Conservation (phyloP, 2,113 vertebrate species). For the Onychostruthus taczanowskii region DNA sequence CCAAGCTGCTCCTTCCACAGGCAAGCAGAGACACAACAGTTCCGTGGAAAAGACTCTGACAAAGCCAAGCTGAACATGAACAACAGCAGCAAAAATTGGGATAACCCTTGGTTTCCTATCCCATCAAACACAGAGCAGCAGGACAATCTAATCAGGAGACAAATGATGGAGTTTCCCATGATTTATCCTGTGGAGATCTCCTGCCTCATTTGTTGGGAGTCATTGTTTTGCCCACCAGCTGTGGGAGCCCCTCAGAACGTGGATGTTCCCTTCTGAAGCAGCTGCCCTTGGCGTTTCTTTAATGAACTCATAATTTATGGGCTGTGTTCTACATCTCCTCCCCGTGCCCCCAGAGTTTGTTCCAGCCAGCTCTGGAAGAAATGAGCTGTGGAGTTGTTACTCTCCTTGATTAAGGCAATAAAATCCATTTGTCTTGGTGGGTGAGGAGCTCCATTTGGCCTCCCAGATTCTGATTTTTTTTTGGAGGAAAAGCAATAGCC, state of each 20-base stretch:
- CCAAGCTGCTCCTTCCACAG: background rate
- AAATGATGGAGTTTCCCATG: background rate
- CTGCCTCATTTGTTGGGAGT: background rate
- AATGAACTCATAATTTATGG: constrained; percentile 50
- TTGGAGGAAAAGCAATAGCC: too few relatives aligned
- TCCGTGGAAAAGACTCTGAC: accelerated
- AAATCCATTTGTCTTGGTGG: constrained; percentile 35
- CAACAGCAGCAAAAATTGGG: background rate
- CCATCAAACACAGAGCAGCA: background rate
- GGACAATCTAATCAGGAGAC: background rate
- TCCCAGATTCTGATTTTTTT: background rate
- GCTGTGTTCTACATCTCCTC: background rate
- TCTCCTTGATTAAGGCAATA: constrained; percentile 39
- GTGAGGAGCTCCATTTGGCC: background rate
- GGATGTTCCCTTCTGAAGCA: background rate
- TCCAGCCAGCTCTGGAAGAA: background rate
- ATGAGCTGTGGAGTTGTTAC: constrained; percentile 35
- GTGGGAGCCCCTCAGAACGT: background rate
- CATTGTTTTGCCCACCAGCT: background rate
- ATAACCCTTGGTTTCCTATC: background rate
- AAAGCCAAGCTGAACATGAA: background rate
- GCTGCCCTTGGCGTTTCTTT: constrained; percentile 24
- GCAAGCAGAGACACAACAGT: background rate
- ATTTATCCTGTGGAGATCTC: background rate
- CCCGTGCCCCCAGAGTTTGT: background rate